Percentiles rank a stretch among this genome's conserved stretches.
Evolutionary conservation across 2,113 vertebrate genomes (phyloP).

Genomic region (Phaetusa simplex): DNA sequence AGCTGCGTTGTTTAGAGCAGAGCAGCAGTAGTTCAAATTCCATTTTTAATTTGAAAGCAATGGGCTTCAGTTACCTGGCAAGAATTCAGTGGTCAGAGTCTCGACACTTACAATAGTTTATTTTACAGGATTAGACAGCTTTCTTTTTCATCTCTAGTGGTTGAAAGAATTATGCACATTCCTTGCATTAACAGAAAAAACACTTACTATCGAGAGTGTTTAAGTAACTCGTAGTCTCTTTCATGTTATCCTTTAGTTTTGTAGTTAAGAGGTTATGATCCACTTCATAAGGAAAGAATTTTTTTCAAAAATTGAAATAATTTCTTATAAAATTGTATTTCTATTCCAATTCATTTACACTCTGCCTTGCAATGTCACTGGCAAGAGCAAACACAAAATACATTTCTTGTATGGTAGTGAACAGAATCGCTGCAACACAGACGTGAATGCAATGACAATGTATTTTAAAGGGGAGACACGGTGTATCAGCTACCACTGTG

Average conservation of each 20-base stretch:
- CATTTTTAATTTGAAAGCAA: slow-evolving; percentile 2
- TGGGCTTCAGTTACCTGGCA: slow-evolving; percentile 7
- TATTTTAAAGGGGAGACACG: background rate
- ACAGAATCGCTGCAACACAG: background rate
- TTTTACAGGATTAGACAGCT: background rate
- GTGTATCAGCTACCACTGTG: background rate
- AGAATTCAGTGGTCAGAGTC: background rate
- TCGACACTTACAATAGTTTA: background rate
- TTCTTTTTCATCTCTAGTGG: background rate
- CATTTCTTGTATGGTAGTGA: background rate
- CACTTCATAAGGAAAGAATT: background rate
- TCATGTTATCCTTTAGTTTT: background rate
- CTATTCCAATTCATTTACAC: background rate
- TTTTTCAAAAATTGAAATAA: background rate
- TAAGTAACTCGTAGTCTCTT: background rate
- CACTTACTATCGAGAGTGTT: background rate
- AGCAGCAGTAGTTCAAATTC: background rate
- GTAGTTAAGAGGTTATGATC: background rate
- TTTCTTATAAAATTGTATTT: background rate
- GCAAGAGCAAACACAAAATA: background rate
- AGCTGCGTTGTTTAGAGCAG: background rate
- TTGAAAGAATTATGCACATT: background rate
- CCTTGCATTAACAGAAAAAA: background rate
- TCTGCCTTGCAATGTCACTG: background rate
- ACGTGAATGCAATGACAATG: background rate